These are phyloP conservation scores for Lithophane ornitopus DNA, from an alignment of 2,888 invertebrate genomes.

Conservation along the genomic window DNA sequence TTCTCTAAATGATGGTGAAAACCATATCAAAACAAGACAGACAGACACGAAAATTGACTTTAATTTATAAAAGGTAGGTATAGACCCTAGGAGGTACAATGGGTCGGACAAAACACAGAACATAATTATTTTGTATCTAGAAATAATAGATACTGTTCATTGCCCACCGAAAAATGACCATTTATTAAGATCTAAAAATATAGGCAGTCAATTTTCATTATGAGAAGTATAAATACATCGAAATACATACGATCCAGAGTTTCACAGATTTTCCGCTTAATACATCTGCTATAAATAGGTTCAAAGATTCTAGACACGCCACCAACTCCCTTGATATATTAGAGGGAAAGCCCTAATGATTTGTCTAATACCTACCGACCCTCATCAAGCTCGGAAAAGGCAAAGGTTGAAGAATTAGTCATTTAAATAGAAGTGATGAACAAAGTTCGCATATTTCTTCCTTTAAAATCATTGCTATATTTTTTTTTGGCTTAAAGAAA, in stretches of 20 bases:
- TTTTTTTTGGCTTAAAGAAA: background rate
- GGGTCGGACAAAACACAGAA: background rate
- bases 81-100: background rate
- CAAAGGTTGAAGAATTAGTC: conserved; percentile 22
- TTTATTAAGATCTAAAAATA: too few relatives aligned
- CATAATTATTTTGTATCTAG: background rate
- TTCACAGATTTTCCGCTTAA: background rate
- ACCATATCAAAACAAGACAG: too few relatives aligned
- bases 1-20: too few relatives aligned
- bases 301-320: conserved; percentile 5
- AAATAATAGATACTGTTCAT: background rate
- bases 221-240: background rate
- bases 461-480: background rate
- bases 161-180: background rate
- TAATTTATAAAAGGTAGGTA: background rate
- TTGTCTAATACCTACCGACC: conserved; percentile 32
- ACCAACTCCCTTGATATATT: conserved; percentile 28
- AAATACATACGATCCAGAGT: background rate
- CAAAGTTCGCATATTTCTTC: background rate
- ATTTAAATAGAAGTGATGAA: conserved; percentile 22
- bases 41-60: too few relatives aligned
- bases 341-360: conserved; percentile 32
- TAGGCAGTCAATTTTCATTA: background rate
- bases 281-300: background rate
- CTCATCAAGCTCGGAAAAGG: conserved; percentile 33